Conservation (phyloP, 2,888 invertebrate genomes). For the Thecophora atra region DNA sequence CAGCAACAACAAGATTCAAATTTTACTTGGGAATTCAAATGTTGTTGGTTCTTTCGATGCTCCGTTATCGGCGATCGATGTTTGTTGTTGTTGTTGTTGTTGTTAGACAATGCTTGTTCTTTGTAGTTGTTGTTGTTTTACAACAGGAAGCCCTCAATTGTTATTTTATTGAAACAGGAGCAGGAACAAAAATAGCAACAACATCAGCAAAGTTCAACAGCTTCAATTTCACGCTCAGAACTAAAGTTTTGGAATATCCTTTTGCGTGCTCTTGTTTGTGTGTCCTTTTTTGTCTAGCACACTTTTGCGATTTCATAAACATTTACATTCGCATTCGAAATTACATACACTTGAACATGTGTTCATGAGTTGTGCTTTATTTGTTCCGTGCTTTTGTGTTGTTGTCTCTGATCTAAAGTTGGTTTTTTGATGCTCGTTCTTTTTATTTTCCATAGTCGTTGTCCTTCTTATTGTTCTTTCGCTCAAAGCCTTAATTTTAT, state of each 20-base stretch:
- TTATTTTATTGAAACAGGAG: background rate
- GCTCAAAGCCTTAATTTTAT: conserved; percentile 28
- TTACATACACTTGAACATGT: conserved; percentile 16
- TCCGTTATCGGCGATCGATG: background rate
- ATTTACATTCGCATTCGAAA: background rate
- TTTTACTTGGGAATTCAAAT: conserved; percentile 9
- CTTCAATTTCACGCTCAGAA: conserved; percentile 8
- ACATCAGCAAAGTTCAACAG: background rate
- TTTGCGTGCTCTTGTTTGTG: background rate
- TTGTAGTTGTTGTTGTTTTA: background rate
- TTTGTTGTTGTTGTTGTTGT: conserved; percentile 4
- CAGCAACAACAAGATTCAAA: too few species aligned
- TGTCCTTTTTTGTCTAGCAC: background rate
- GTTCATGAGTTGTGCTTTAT: background rate
- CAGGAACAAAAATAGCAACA: conserved; percentile 13
- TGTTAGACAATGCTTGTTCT: background rate
- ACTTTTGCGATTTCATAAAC: conserved; percentile 2
- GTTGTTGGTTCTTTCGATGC: background rate
- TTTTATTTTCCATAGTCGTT: background rate
- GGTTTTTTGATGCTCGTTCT: too few species aligned
- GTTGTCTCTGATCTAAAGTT: background rate
- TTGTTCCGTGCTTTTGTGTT: background rate
- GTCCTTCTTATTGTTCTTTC: background rate
- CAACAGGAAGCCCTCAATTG: background rate
- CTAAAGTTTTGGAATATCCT: conserved; percentile 19